Evolutionary conservation across 2,113 vertebrate species (phyloP), one percentile per base, ranked within the genome.

Genomic region (Rhinolophus sinicus): DNA sequence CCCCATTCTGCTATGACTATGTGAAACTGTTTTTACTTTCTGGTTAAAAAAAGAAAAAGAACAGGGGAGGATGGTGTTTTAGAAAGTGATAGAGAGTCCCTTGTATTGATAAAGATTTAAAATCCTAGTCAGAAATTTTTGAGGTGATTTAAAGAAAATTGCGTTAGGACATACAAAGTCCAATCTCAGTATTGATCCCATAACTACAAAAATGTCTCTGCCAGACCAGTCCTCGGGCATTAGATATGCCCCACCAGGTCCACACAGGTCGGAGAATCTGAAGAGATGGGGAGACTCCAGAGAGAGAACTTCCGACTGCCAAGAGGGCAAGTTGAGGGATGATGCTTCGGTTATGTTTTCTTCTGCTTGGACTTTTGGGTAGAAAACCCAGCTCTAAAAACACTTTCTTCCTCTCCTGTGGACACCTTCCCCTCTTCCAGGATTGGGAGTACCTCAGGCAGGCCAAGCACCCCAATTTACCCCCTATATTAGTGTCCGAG

Each of bases 41-140:
- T 67, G 47, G 58, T 50, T 96, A 80, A 90, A 76, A 76, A 93
- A 16, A 76, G 50, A 64, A 80, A 58, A 78, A 18, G 1, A 15
- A 24, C 11, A 4, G 22, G 1, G 22, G 30, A 28, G 26, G 44
- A 13, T 18, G 30, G 52, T 54, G 52, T 54, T 82, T 9, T 52
- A 65, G 12, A 78, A 67, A 83, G 81, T 9, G 18, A 73, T 54
- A 26, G 11, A 6, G 50, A 28, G 38, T 44, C 40, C 70, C 52
- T 73, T 30, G 2, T 50, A 47, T 50, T 65, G 16, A 88, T 54
- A 54, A 11, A 47, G 40, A 78, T 76, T 88, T 62, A 67, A 58
- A 83, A 60, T 76, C 62, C 88, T 64, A 56, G 52, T 64, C 54
- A 87, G 80, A 54, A 78, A 76, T 54, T 52, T 58, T 90, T 35